These are phyloP conservation scores for Petrocephalus zakoni DNA, from an alignment of 2,113 vertebrate genomes.

Conservation along the genomic window DNA sequence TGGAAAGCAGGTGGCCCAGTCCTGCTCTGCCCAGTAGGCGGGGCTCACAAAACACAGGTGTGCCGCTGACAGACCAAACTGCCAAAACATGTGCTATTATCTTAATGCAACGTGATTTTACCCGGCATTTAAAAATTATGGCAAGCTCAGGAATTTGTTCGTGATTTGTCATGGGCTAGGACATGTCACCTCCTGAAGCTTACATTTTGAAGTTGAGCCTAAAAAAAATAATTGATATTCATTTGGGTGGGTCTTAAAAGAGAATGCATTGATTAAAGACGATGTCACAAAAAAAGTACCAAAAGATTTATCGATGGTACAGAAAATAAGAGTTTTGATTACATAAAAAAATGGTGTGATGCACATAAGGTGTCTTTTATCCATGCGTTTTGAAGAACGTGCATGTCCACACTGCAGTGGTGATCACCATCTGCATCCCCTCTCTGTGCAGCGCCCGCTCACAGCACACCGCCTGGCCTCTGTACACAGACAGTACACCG, in stretches of 20 bases:
- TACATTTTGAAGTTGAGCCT: background rate
- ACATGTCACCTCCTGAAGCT: background rate
- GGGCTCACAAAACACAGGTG: background rate
- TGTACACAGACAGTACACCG: too few species aligned
- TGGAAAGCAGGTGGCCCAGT: constrained; percentile 20
- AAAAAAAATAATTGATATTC: background rate
- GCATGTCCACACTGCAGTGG: background rate
- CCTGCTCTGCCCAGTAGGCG: constrained; percentile 5
- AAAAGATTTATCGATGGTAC: background rate
- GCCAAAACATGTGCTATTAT: background rate
- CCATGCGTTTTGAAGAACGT: background rate
- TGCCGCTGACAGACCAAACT: background rate
- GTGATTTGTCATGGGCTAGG: background rate
- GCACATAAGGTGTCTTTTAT: background rate
- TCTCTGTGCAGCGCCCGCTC: background rate
- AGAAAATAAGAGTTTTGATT: background rate
- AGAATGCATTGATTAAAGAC: background rate
- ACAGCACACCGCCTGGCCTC: background rate
- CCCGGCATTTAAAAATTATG: background rate
- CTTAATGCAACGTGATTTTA: background rate
- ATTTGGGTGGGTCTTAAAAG: background rate
- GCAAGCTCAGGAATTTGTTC: background rate
- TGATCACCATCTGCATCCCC: background rate
- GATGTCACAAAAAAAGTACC: background rate
- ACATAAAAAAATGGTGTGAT: background rate